Evolutionary conservation across 2,113 vertebrate species (phyloP).

Genomic region (Hiodon tergisus): DNA sequence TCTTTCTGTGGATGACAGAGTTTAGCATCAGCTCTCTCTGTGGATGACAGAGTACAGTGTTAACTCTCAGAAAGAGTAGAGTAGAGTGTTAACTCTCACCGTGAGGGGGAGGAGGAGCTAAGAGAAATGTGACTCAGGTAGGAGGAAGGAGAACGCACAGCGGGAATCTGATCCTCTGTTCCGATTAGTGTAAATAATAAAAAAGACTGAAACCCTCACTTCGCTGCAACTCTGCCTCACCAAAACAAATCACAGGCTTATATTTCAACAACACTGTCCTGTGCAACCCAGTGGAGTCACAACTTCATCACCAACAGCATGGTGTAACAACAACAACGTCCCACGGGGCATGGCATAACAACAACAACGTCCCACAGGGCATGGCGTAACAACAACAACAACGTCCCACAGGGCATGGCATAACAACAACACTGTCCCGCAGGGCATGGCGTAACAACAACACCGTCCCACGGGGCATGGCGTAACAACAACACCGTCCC

Average conservation of each 20-base stretch:
- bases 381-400: too few species aligned
- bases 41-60: not conserved
- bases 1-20: not conserved
- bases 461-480: too few species aligned
- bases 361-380: too few species aligned
- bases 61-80: slow-evolving; percentile 9
- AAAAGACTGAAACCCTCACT: slow-evolving; percentile 13
- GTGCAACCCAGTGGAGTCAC: too few species aligned
- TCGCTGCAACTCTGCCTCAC: not conserved
- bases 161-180: slow-evolving; percentile 9
- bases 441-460: too few species aligned
- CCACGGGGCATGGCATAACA: too few species aligned
- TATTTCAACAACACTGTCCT: not conserved
- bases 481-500: too few species aligned
- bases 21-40: not conserved
- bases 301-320: too few species aligned
- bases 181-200: slow-evolving; percentile 18
- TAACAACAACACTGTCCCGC: too few species aligned
- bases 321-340: too few species aligned
- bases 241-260: not conserved
- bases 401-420: too few species aligned
- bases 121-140: slow-evolving; percentile 12
- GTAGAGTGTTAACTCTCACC: not conserved
- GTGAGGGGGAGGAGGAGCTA: not conserved
- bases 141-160: not conserved